Conservation (phyloP, 2,888 invertebrate species). For the Patella ulyssiponensis region DNA sequence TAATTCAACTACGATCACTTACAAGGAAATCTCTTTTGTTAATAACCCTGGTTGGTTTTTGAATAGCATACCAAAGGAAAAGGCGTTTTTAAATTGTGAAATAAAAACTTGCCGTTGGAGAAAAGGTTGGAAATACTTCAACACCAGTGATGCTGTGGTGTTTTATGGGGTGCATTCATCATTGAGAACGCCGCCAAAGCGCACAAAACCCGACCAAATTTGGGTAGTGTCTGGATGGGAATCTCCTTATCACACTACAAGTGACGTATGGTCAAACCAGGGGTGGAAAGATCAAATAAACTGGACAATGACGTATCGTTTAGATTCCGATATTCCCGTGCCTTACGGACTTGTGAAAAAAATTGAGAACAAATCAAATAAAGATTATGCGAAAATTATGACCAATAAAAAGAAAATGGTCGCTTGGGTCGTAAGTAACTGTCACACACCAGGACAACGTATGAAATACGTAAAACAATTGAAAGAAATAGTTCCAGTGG, state of each 20-base stretch:
- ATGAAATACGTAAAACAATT: slow-evolving; percentile 23
- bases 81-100: background rate
- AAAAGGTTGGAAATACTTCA: background rate
- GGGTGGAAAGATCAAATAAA: slow-evolving; percentile 20
- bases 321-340: slow-evolving; percentile 39
- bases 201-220: background rate
- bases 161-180: background rate
- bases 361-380: background rate
- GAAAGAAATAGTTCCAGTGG: slow-evolving; percentile 28
- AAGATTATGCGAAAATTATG: background rate
- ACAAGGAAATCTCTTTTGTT: background rate
- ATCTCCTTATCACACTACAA: background rate
- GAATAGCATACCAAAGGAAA: no score
- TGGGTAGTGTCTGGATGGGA: background rate
- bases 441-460: slow-evolving; percentile 26
- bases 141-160: background rate
- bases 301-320: slow-evolving; percentile 43
- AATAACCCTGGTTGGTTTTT: no score
- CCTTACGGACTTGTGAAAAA: slow-evolving; percentile 26
- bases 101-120: background rate
- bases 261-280: background rate
- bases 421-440: slow-evolving; percentile 31
- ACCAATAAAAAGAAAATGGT: slow-evolving; percentile 25
- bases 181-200: background rate
- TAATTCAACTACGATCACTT: background rate